A percentile compares a stretch with the other conserved stretches of the same genome.
Evolutionary conservation across 2,113 vertebrate species (phyloP).

Genomic region (Uria aalge): DNA sequence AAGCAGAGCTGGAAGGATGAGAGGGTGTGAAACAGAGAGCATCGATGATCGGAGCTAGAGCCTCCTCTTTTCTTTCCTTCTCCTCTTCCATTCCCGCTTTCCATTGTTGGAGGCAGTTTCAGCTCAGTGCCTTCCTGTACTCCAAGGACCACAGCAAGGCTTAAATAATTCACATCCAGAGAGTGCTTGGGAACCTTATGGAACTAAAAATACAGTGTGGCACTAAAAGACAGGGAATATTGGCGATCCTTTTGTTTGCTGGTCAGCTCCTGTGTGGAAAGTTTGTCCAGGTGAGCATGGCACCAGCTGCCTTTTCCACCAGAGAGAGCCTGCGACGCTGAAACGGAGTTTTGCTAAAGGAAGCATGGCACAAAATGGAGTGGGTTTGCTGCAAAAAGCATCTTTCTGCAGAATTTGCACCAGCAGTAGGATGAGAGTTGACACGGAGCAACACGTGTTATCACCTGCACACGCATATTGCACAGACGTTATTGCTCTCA

Average conservation of each 20-base stretch:
- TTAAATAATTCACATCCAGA: slow-evolving; percentile 18
- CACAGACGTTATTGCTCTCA: accelerated
- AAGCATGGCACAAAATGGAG: neutral
- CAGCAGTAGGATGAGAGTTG: neutral
- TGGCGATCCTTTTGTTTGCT: neutral
- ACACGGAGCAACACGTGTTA: accelerated
- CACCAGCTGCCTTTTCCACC: neutral
- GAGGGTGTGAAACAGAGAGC: neutral
- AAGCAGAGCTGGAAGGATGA: slow-evolving; percentile 35
- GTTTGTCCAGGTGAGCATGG: neutral
- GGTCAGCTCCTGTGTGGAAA: accelerated
- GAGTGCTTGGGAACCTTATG: neutral
- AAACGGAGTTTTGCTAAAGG: neutral
- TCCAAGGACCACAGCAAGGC: neutral
- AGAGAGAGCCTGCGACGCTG: accelerated
- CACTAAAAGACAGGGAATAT: neutral
- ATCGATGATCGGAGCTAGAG: neutral
- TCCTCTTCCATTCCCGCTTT: neutral
- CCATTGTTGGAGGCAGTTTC: neutral
- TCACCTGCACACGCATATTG: neutral
- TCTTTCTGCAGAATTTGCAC: neutral
- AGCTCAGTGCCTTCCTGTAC: neutral
- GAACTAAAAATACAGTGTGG: neutral
- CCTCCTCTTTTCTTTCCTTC: slow-evolving; percentile 5
- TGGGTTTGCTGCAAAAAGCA: neutral